These are phyloP conservation scores for Eidolon dupreanum DNA, from an alignment of 2,797 vertebrate species.

Conservation along the genomic window DNA sequence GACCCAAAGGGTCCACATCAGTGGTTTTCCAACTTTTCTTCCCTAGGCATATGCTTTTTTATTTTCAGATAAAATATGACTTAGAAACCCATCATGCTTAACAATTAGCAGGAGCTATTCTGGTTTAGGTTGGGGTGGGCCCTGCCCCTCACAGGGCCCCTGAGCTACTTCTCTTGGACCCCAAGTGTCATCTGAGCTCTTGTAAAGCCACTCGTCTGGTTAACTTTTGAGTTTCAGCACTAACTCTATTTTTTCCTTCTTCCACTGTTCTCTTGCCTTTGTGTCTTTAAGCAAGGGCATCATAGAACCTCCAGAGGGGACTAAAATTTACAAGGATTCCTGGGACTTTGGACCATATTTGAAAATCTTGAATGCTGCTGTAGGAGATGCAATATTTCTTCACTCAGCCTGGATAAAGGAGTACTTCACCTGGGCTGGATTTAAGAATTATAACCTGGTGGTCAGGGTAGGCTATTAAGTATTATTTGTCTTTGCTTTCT, in stretches of 20 bases:
- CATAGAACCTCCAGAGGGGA: conserved; percentile 78
- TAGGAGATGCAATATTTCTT: conserved; percentile 86
- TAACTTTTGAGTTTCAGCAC: not conserved
- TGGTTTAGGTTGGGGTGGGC: no score
- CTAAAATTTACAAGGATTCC: conserved; percentile 88
- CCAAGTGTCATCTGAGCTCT: no score
- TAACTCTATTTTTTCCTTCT: not conserved
- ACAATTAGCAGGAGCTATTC: no score
- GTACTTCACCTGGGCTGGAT: conserved; percentile 91
- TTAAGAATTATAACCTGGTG: conserved; percentile 89
- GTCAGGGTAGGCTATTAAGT: conserved; percentile 83
- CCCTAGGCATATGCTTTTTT: no score
- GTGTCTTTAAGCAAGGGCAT: conserved; percentile 82
- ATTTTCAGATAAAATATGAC: no score
- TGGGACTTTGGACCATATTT: conserved; percentile 88
- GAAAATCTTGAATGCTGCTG: conserved; percentile 80
- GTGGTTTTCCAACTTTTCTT: no score
- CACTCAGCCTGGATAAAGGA: conserved; percentile 86
- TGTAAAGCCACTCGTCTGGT: no score
- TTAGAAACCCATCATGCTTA: no score
- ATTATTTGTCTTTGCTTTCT: not conserved
- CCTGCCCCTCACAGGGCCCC: no score
- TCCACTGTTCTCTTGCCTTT: not conserved
- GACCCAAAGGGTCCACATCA: no score
- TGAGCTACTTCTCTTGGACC: no score